A percentile compares a stretch with the other conserved stretches of the same genome.
Conservation (phyloP, 2,797 vertebrate genomes). For the Ispidina lecontei region DNA sequence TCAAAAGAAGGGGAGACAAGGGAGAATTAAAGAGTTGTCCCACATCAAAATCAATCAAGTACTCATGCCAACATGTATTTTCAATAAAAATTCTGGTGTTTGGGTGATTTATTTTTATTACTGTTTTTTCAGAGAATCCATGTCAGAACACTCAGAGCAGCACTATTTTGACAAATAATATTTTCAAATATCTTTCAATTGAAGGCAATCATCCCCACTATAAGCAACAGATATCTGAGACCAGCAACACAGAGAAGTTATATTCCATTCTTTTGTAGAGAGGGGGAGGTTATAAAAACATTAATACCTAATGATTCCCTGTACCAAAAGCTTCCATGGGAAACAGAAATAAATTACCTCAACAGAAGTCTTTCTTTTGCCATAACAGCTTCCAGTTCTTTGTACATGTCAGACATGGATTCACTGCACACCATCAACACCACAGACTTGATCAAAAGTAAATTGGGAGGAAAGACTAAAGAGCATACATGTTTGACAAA, state of each 20-base stretch:
- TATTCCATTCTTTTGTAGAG: background rate
- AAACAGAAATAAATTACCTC: background rate
- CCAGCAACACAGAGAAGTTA: background rate
- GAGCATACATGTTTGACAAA: rapidly evolving
- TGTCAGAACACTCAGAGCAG: background rate
- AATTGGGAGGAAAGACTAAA: background rate
- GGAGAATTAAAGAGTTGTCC: background rate
- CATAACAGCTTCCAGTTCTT: background rate
- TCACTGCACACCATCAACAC: background rate
- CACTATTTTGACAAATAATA: slow-evolving; percentile 38
- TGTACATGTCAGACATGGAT: background rate
- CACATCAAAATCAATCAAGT: background rate
- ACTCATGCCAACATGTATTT: background rate
- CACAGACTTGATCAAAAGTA: background rate
- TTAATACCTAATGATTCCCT: background rate
- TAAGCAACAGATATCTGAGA: background rate
- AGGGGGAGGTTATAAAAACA: background rate
- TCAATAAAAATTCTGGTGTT: background rate
- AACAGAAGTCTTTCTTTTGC: background rate
- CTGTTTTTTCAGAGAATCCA: background rate
- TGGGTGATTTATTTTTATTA: background rate
- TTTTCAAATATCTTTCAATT: slow-evolving; percentile 43
- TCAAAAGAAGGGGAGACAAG: background rate
- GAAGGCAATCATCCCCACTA: background rate
- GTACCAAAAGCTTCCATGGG: background rate